phyloP scores from a whole-genome alignment of 2,888 invertebrate genomes.

The Parnassius glacialis region DNA sequence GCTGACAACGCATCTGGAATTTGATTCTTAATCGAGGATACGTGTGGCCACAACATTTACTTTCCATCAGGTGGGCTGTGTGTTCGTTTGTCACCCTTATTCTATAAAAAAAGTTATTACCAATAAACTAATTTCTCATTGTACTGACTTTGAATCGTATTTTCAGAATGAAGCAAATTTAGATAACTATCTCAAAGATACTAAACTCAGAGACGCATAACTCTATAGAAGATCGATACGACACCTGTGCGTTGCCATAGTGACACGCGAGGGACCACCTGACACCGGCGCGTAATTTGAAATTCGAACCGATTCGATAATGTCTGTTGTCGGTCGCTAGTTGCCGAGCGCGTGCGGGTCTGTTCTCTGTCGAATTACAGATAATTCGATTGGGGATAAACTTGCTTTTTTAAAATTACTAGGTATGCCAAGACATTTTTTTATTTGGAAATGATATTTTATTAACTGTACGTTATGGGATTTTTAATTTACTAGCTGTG shows the following conservation, averaged over 20 bases:
- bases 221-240: conserved; percentile 62
- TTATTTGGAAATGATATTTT: not conserved
- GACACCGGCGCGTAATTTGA: conserved; percentile 79
- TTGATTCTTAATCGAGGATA: too few relatives aligned
- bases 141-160: not conserved
- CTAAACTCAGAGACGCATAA: conserved; percentile 35
- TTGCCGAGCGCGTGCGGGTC: conserved; percentile 50
- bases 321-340: conserved; percentile 60
- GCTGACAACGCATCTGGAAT: too few relatives aligned
- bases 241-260: conserved; percentile 75
- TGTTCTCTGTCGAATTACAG: conserved; percentile 33
- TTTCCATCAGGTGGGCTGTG: too few relatives aligned
- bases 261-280: conserved; percentile 73
- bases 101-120: too few relatives aligned
- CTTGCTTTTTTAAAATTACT: conserved; percentile 10
- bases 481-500: too few relatives aligned
- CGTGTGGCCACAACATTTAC: too few relatives aligned
- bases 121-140: too few relatives aligned
- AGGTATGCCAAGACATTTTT: not conserved
- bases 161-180: not conserved
- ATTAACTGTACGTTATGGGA: not conserved
- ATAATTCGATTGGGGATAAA: conserved; percentile 6
- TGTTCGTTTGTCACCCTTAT: too few relatives aligned
- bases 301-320: conserved; percentile 76
- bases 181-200: conserved; percentile 12